Base-by-base conservation (phyloP, 2,888 invertebrate genomes). In the Ochropleura leucogaster region DNA sequence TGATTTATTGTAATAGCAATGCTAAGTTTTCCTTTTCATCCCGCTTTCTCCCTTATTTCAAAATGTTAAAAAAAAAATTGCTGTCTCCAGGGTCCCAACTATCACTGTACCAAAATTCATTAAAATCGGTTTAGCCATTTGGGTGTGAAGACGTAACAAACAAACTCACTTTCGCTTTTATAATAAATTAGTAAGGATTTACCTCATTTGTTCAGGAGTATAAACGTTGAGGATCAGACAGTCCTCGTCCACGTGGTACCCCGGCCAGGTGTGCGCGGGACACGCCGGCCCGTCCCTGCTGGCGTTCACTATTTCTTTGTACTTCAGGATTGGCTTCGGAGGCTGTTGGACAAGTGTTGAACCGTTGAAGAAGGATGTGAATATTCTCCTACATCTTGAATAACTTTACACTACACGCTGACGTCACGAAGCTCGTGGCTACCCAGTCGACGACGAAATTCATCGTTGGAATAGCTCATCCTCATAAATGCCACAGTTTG, bases 141-240 rank as follows among this genome's bases (percentile, higher is more conserved):
- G n/a, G n/a, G n/a, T n/a, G n/a, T n/a, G n/a, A n/a, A n/a, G n/a
- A n/a, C n/a, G n/a, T n/a, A n/a, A n/a, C n/a, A n/a, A n/a, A n/a
- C n/a, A n/a, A n/a, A n/a, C n/a, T n/a, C n/a, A n/a, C n/a, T n/a
- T n/a, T n/a, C n/a, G n/a, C n/a, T n/a, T n/a, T n/a, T n/a, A n/a
- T n/a, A n/a, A n/a, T n/a, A n/a, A n/a, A n/a, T n/a, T n/a, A n/a
- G n/a, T n/a, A n/a, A n/a, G n/a, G n/a, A n/a, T n/a, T 53, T n/a
- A 91, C 91, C 85, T 80, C 68, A 87, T 82, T 18, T 67, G 85
- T 0, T 44, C 65, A 0, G 93, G 94, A 4, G 94, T 97, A 82
- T 97, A 98, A 0, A 98, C 97, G 83, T 98, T 98, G 68, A 98
- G 88, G 30, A 96, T 94, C 1, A 98, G 95, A 85, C 98, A 98